Evolutionary conservation across 2,113 vertebrate species (phyloP), one percentile per base, ranked within the genome.

Genomic region (Megatriorchis doriae): DNA sequence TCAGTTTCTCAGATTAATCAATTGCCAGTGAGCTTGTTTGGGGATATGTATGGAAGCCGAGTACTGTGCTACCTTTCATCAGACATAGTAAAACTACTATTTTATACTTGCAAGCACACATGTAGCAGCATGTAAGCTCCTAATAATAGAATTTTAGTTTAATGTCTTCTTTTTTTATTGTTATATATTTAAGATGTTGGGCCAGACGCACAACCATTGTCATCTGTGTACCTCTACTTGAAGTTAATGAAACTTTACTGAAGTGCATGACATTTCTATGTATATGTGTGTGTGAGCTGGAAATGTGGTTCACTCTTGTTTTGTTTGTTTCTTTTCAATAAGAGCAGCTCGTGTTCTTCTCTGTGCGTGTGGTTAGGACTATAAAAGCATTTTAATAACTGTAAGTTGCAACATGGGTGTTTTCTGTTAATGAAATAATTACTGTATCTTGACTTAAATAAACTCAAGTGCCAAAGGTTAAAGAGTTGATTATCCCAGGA

Each of bases 1-100:
- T 77, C 88, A 77, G 58, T 38, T 91, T 85, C 75, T 73, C 61
- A 75, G 81, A 59, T 88, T 45, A 50, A 52, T 36, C 74, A 27
- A 13, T 82, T 67, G 58, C 80, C 93, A 52, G 45, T 42, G 74
- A 91, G 42, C 53, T 83, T 27, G 50, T 43, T 40, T 42, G 55
- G 67, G 36, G 78, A 48, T 92, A 45, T 16, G 21, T 86, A 61
- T 73, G 81, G 86, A 85, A 52, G 36, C 61, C 2, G 38, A 58
- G 45, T 43, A 23, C 48, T 45, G 40, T 42, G 52, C 43, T 77
- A 38, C 48, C 78, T 94, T 89, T 94, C 61, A 56, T 45, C 61
- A 45, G 14, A 48, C 45, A 7, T 52, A 48, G n/a, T 47, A 58
- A 81, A 77, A 42, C 52, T 75, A 3, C 16, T 43, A 16, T 75